Evolutionary conservation across 2,888 invertebrate species (phyloP), one percentile per base, ranked within the genome.

Genomic region (Lobophora halterata): DNA sequence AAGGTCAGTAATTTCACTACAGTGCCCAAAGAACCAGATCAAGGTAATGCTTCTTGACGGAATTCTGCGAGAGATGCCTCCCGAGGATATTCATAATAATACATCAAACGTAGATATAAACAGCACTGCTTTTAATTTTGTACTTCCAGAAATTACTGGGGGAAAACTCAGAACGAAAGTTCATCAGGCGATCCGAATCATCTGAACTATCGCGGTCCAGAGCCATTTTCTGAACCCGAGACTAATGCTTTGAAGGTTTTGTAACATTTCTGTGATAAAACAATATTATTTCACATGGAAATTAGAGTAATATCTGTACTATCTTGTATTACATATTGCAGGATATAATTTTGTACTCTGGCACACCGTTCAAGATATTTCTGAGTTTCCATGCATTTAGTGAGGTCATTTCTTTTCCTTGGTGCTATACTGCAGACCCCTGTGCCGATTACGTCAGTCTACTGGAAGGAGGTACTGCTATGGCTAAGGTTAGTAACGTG

Each of bases 201-300:
- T 40, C 46, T 70, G 1, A 85, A 86, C 46, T 87, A 70, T 46
- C 67, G 80, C 3, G 86, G 86, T 0, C 5, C 49, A 0, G 68
- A 65, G 46, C 67, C 86, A 0, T 87, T 87, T 53, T 86, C 81
- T 0, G 86, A 87, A 47, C 86, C 83, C 5, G 86, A 87, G 67
- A 54, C 76, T 8, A 38, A 65, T 25, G 86, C 86, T 14, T 47
- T 86, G 2, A 87, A 82, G 80, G 86, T 83, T 36, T n/a, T 25
- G 16, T 12, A 3, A 6, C 5, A 18, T 31, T 24, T 7, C 4
- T 19, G n/a, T n/a, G n/a, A n/a, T n/a, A n/a, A n/a, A n/a, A n/a
- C n/a, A n/a, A n/a, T n/a, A n/a, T 23, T 11, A 23, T 12, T 23
- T 21, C 8, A 3, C 4, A n/a, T n/a, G 3, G 18, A n/a, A 4